Base-by-base conservation (phyloP, 2,113 vertebrate species). In the Corvus moneduloides region DNA sequence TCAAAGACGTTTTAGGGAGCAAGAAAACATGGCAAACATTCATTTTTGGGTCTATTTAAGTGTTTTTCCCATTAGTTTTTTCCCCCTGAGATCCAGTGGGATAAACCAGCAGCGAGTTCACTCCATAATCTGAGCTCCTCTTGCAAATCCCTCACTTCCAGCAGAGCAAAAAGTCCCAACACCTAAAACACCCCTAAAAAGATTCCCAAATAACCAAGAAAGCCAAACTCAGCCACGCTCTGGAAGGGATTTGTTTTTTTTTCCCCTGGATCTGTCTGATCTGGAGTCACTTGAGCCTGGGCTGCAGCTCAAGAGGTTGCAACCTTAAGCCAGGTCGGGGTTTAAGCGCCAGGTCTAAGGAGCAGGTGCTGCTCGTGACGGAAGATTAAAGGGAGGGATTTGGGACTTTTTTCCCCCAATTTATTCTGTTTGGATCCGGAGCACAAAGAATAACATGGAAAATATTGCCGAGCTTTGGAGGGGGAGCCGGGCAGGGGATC, bases 261-360 rank as follows among this genome's bases (percentile, higher is more conserved):
- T 9, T 4, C 13, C 0, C 1, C 3, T 16, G 11, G 67, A 78
- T 86, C 87, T 69, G 22, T 90, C 84, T 82, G 84, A 85, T 78
- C 62, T 72, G 8, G 49, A 87, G 84, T 85, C 68, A 61, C 85
- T 82, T 18, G 67, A 90, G 75, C 85, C 61, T 33, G 44, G 89
- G 32, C 49, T 54, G 73, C 35, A 43, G 93, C 87, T 85, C 11
- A 69, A 51, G 78, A 73, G 71, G 73, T 26, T 91, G 88, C 92
- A 92, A 95, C 94, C 67, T 83, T 93, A 95, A 95, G 90, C 87
- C 88, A 73, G 69, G 84, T 39, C 86, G 66, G 74, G 37, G 27
- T 93, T 93, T 71, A 77, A 71, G 37, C 37, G 9, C 37, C 37
- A 37, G 37, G 64, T 16, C 77, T 43, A 15, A 72, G 44, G 27